A percentile compares a stretch with the other conserved stretches of the same genome.
Conservation (phyloP, 2,113 vertebrate species). For the Tringa solitaria region DNA sequence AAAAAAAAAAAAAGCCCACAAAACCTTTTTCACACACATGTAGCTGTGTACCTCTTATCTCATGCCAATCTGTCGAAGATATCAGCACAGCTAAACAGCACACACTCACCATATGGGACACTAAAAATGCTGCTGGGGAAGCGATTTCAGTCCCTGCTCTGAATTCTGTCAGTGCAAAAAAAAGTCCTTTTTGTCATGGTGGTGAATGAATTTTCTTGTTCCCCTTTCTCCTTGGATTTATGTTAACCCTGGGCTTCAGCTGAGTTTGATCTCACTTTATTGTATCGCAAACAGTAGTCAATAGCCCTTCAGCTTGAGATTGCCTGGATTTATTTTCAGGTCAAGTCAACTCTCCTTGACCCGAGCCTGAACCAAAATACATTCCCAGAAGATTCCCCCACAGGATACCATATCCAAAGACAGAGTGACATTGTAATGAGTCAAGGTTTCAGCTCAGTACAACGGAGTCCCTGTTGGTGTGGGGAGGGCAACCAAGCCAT, state of each 20-base stretch:
- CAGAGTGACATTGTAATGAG: constrained; percentile 58
- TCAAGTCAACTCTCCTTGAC: constrained; percentile 67
- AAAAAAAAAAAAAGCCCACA: background rate
- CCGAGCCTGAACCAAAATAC: constrained; percentile 58
- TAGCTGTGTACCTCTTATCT: background rate
- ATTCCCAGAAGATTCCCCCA: constrained; percentile 59
- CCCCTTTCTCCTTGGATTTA: constrained; percentile 47
- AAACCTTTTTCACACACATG: background rate
- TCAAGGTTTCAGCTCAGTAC: constrained; percentile 13
- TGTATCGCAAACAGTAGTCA: constrained; percentile 68
- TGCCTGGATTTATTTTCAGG: constrained; percentile 65
- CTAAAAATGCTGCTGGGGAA: background rate
- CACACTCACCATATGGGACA: background rate
- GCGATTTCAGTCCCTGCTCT: background rate
- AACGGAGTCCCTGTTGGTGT: background rate
- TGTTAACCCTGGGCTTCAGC: constrained; percentile 26
- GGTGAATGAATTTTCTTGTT: constrained; percentile 61
- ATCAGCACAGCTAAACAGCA: background rate
- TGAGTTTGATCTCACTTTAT: constrained; percentile 46
- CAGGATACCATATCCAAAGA: constrained; percentile 19
- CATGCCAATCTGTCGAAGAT: background rate
- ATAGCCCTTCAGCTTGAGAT: constrained; percentile 52
- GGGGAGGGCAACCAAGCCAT: background rate
- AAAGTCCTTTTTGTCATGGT: constrained; percentile 40
- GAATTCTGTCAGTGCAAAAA: constrained; percentile 19